These are phyloP conservation scores for Gymnoscopelus microlampas DNA, from an alignment of 2,797 vertebrate genomes.

Conservation along the genomic window DNA sequence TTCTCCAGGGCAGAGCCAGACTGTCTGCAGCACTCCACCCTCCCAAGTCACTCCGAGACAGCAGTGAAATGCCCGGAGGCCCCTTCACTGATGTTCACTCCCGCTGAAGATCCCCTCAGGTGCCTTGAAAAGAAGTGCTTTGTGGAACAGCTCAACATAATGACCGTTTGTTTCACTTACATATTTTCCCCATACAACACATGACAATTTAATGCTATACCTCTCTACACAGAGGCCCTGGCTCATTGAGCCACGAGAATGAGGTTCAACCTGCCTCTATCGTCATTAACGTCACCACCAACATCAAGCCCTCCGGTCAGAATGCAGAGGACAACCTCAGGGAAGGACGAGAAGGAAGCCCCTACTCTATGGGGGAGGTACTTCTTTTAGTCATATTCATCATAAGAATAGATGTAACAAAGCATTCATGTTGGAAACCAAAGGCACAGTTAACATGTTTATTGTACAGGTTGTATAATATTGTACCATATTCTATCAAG, in stretches of 20 bases:
- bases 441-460: too few species aligned
- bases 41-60: slow-evolving; percentile 18
- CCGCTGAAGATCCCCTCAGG: slow-evolving; percentile 38
- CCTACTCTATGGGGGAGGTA: slow-evolving; percentile 56
- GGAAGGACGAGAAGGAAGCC: slow-evolving; percentile 30
- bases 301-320: slow-evolving; percentile 62
- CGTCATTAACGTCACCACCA: slow-evolving; percentile 75
- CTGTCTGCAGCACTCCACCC: slow-evolving; percentile 22
- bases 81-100: background rate
- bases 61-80: slow-evolving; percentile 12
- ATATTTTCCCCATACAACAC: background rate
- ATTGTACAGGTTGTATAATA: background rate
- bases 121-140: slow-evolving; percentile 15
- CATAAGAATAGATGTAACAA: background rate
- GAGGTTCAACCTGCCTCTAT: slow-evolving; percentile 65
- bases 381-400: background rate
- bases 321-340: slow-evolving; percentile 31
- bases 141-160: background rate
- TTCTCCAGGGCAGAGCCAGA: slow-evolving; percentile 21
- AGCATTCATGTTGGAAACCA: background rate
- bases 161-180: background rate
- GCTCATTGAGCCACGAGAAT: slow-evolving; percentile 50
- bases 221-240: slow-evolving; percentile 38
- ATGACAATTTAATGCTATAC: background rate
- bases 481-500: too few species aligned